Conservation (phyloP, 2,113 vertebrate species). For the Anser cygnoides region DNA sequence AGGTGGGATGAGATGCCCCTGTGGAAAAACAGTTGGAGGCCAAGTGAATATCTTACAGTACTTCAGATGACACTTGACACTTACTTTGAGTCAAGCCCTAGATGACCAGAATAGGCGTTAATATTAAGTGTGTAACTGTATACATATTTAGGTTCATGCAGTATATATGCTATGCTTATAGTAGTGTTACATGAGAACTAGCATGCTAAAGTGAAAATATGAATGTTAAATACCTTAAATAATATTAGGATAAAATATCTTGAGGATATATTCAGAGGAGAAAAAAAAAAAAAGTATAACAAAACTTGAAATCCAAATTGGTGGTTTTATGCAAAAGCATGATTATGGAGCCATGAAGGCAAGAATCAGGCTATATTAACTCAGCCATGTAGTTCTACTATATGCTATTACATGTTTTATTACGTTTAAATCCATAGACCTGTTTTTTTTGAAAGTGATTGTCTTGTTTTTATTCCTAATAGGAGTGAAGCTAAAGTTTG, state of each 20-base stretch:
- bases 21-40: accelerated
- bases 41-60: background rate
- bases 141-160: background rate
- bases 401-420: background rate
- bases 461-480: background rate
- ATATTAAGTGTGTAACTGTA: background rate
- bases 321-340: background rate
- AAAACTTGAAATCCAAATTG: background rate
- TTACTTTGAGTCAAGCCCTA: background rate
- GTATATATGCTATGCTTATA: background rate
- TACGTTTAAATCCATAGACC: background rate
- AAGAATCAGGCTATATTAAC: background rate
- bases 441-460: background rate
- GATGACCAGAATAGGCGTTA: background rate
- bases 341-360: background rate
- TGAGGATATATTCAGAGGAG: background rate
- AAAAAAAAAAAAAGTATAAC: background rate
- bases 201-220: background rate
- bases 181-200: background rate
- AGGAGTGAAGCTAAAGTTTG: background rate
- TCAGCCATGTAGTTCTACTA: background rate
- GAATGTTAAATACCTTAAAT: background rate
- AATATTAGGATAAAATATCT: background rate
- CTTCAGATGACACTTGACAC: background rate
- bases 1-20: background rate